phyloP scores from a whole-genome alignment of 2,888 invertebrate species.

The Mesorhabditis sp. region DNA sequence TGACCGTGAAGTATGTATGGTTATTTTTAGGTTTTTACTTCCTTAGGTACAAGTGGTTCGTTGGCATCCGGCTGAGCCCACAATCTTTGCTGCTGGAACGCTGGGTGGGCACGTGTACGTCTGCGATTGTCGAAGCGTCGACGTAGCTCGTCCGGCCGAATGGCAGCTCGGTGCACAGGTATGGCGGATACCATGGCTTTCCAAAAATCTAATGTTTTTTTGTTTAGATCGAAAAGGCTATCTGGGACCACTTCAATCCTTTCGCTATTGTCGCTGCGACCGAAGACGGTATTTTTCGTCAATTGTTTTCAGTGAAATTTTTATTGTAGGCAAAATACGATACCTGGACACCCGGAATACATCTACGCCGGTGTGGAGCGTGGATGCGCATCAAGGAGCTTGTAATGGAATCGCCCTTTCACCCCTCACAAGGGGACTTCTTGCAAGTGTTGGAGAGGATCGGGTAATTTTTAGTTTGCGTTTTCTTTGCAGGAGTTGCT shows the following conservation, averaged over 20 bases:
- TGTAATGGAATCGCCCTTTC: constrained; percentile 38
- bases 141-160: constrained; percentile 22
- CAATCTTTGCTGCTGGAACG: constrained; percentile 77
- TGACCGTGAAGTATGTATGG: constrained; percentile 26
- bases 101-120: constrained; percentile 69
- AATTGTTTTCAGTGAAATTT: background rate
- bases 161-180: constrained; percentile 79
- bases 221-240: constrained; percentile 19
- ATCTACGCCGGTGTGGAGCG: constrained; percentile 31
- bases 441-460: constrained; percentile 46
- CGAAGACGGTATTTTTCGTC: constrained; percentile 36
- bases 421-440: constrained; percentile 32
- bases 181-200: background rate
- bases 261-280: constrained; percentile 72
- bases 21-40: background rate
- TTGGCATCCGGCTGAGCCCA: constrained; percentile 80
- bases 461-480: constrained; percentile 22
- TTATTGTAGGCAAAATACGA: constrained; percentile 31
- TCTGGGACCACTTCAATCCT: constrained; percentile 78
- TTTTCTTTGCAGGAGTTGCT: background rate
- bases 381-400: constrained; percentile 42
- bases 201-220: background rate
- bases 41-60: constrained; percentile 70
- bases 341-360: constrained; percentile 47
- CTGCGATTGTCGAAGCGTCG: constrained; percentile 36